Base-by-base conservation (phyloP, 2,888 invertebrate genomes). In the Caenorhabditis imperialis region DNA sequence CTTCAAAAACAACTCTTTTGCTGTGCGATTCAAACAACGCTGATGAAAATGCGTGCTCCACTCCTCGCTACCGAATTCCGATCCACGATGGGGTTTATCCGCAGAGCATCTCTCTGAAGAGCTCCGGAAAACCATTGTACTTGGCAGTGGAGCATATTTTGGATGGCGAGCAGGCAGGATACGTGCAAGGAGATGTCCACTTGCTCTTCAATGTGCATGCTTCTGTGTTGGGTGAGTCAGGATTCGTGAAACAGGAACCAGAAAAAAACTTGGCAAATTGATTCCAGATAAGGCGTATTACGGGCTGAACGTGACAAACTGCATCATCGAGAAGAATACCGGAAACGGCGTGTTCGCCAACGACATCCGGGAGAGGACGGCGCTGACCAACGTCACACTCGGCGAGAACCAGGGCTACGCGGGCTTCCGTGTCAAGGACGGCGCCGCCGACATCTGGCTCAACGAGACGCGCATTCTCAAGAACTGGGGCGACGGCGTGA, bases 291-390 rank as follows among this genome's bases (percentile, higher is more conserved):
- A 86, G 67, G 85, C 86, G 4, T 85, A 83, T 57, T 94, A 93
- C 88, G 96, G 97, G 89, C 90, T 97, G 60, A 94, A 94, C 84
- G 91, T 99, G 18, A 93, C 93, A 0, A 92, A 94, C 85, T 93
- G 94, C 1, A 92, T 92, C 35, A 92, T 98, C 70, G 92, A 93
- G 2, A 93, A 94, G 88, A 99, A 99, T 90, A 93, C 93, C 81
- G 97, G 97, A 0, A 92, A 96, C 88, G 99, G 99, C 10, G 92
- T 99, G 54, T 93, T 92, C n/a, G 92, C 94, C 14, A 94, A 96
- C 89, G 94, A 95, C 88, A 91, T 97, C 61, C 92, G 96, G 5
- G 88, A 88, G 30, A 60, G 87, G n/a, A 81, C 83, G 3, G 84
- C 84, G 0, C 42, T 88, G 14, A 81, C 83, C 10, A 88, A 88